These are phyloP conservation scores for Incurvaria masculella DNA, from an alignment of 2,888 invertebrate genomes.

Conservation along the genomic window DNA sequence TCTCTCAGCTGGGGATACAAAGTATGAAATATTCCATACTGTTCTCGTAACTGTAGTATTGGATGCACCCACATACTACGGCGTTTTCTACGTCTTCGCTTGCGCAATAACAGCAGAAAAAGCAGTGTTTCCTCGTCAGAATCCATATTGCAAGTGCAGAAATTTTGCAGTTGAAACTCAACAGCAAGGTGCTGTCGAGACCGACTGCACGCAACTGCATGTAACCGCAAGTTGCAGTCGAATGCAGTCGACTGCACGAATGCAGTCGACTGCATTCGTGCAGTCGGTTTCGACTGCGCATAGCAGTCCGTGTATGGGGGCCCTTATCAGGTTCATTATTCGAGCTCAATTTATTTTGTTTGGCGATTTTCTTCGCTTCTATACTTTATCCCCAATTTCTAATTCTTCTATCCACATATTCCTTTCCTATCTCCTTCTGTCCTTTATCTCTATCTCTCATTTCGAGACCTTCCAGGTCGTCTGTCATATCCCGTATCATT, in stretches of 20 bases:
- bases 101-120: conserved; percentile 4
- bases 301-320: conserved; percentile 4
- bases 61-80: conserved; percentile 4
- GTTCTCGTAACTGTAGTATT: not conserved
- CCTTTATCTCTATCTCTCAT: conserved; percentile 11
- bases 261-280: no score
- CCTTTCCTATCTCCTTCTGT: conserved; percentile 14
- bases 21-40: conserved; percentile 1
- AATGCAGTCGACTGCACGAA: no score
- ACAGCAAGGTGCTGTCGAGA: no score
- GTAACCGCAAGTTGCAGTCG: no score
- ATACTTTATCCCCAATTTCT: conserved; percentile 12
- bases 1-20: conserved; percentile 1
- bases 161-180: not conserved
- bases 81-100: conserved; percentile 4
- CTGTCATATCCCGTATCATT: not conserved
- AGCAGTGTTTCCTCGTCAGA: conserved; percentile 5
- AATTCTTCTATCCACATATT: conserved; percentile 11
- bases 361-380: conserved; percentile 10
- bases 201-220: no score
- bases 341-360: conserved; percentile 10
- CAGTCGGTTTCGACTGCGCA: no score
- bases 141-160: conserved; percentile 4
- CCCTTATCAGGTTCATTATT: conserved; percentile 6
- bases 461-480: conserved; percentile 7